These are phyloP conservation scores for Labeo catla DNA, from an alignment of 2,113 vertebrate species.

Conservation along the genomic window DNA sequence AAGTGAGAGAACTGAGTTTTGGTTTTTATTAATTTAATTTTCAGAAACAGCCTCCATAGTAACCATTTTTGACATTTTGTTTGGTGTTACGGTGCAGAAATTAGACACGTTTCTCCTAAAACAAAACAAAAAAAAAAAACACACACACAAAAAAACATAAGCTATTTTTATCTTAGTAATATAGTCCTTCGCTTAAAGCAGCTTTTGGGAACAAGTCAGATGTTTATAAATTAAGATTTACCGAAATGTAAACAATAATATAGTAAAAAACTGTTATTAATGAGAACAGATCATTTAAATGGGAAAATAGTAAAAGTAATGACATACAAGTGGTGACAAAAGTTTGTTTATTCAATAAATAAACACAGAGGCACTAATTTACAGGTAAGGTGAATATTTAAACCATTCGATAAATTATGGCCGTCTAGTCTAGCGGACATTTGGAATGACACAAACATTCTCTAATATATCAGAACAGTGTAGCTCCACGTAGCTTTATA, in stretches of 20 bases:
- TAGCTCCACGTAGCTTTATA: constrained; percentile 23
- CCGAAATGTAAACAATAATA: background rate
- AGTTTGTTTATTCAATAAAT: constrained; percentile 60
- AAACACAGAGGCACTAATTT: constrained; percentile 45
- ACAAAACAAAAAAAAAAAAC: background rate
- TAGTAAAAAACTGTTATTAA: background rate
- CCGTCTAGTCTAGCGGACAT: background rate
- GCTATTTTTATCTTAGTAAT: background rate
- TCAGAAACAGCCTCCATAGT: background rate
- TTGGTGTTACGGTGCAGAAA: background rate
- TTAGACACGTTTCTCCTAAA: background rate
- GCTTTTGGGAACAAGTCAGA: background rate
- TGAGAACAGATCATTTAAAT: background rate
- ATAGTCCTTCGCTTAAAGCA: background rate
- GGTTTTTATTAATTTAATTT: background rate
- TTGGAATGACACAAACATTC: constrained; percentile 32
- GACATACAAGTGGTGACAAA: constrained; percentile 10
- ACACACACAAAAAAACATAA: background rate
- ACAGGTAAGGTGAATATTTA: constrained; percentile 32
- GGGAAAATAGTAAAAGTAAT: background rate
- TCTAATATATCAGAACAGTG: constrained; percentile 28
- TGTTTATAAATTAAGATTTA: background rate
- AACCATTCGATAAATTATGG: constrained; percentile 43
- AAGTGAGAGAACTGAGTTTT: background rate
- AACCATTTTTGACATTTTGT: background rate